These are phyloP conservation scores for Dolomedes plantarius DNA, from an alignment of 2,888 invertebrate genomes.

Conservation along the genomic window DNA sequence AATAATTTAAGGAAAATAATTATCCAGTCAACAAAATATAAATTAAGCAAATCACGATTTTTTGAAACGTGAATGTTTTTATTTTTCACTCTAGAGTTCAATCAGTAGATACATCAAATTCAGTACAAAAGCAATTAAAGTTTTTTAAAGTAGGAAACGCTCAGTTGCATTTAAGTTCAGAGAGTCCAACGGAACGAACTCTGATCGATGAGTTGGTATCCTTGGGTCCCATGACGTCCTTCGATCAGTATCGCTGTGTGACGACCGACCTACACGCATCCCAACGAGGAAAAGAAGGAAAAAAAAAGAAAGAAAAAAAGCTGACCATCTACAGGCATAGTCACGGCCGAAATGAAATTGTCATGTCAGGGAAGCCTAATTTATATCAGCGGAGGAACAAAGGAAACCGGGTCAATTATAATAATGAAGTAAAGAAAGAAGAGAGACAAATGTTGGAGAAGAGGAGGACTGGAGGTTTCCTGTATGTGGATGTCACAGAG, in stretches of 20 bases:
- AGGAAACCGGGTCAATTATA: constrained; percentile 23
- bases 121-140: too few species aligned
- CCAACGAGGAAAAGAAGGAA: neutral
- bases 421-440: constrained; percentile 1
- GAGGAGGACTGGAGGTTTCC: constrained; percentile 13
- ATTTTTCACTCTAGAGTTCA: too few species aligned
- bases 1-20: too few species aligned
- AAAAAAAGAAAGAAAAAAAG: neutral
- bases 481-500: neutral
- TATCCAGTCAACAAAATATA: too few species aligned
- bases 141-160: too few species aligned
- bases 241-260: constrained; percentile 10
- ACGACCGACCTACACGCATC: constrained; percentile 29
- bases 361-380: constrained; percentile 32
- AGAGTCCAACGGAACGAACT: neutral
- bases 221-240: neutral
- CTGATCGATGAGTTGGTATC: neutral
- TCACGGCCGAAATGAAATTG: constrained; percentile 38
- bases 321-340: constrained; percentile 7
- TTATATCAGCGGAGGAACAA: constrained; percentile 49
- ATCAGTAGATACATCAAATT: too few species aligned
- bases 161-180: neutral
- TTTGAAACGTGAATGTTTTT: too few species aligned
- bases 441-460: neutral
- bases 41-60: too few species aligned